phyloP scores from a whole-genome alignment of 2,888 invertebrate genomes.

The Aphidoletes aphidimyza region DNA sequence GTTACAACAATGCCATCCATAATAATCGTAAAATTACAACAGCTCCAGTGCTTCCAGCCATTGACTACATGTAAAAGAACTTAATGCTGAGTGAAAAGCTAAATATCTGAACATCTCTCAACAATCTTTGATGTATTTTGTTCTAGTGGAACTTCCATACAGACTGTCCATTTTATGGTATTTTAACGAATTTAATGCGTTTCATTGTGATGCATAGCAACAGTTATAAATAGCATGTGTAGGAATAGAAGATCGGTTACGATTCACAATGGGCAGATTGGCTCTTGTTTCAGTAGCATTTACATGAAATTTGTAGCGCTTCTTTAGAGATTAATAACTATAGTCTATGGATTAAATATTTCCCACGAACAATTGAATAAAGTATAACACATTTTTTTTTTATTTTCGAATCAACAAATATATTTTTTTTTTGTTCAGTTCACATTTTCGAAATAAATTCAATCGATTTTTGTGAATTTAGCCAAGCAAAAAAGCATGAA shows the following conservation, averaged over 20 bases:
- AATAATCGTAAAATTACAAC: constrained; percentile 39
- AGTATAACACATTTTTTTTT: not conserved
- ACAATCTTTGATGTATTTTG: not conserved
- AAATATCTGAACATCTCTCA: not conserved
- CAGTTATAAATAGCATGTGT: not conserved
- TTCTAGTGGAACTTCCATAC: not conserved
- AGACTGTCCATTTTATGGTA: not conserved
- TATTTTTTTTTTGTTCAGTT: not conserved
- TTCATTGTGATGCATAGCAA: not conserved
- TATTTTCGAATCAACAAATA: not conserved
- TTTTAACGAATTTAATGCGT: not conserved
- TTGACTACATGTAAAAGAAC: not conserved
- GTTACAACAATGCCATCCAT: constrained; percentile 7
- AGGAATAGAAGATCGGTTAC: no score
- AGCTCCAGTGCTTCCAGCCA: not conserved
- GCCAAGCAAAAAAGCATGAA: not conserved
- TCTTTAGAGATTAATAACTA: not conserved
- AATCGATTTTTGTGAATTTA: no score
- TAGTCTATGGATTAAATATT: not conserved
- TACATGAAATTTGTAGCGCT: not conserved
- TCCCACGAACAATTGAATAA: not conserved
- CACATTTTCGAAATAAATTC: no score
- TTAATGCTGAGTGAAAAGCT: not conserved
- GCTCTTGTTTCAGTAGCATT: not conserved
- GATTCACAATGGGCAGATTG: not conserved